A percentile compares a stretch with the other conserved stretches of the same genome.
These are phyloP conservation scores for Tortrix viridana DNA, from an alignment of 2,888 invertebrate genomes.

Conservation along the genomic window DNA sequence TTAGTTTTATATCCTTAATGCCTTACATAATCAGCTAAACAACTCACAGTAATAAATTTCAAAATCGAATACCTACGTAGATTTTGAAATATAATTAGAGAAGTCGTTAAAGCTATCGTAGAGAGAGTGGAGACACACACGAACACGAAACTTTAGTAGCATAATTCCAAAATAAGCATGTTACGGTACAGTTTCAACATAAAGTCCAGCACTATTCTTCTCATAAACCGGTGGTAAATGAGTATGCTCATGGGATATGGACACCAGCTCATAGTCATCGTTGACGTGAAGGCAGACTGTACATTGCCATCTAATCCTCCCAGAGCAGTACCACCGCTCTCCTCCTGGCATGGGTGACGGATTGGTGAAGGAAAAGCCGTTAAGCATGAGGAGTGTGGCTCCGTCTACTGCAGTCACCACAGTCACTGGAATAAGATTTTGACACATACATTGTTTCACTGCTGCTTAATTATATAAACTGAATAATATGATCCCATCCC, in stretches of 20 bases:
- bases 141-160: too few species aligned
- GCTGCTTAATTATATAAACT: not conserved
- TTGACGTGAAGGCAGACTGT: conserved; percentile 75
- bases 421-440: conserved; percentile 62
- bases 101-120: too few species aligned
- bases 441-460: conserved; percentile 1
- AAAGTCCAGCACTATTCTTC: conserved; percentile 67
- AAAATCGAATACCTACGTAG: too few species aligned
- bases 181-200: conserved; percentile 51
- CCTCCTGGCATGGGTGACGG: conserved; percentile 74
- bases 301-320: conserved; percentile 66
- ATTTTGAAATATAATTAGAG: too few species aligned
- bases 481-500: not conserved
- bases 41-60: too few species aligned
- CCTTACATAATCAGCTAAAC: too few species aligned
- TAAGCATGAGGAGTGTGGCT: conserved; percentile 73
- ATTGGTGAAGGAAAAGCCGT: conserved; percentile 73
- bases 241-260: conserved; percentile 68
- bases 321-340: conserved; percentile 77
- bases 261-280: conserved; percentile 76
- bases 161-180: not conserved
- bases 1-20: too few species aligned
- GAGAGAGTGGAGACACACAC: too few species aligned
- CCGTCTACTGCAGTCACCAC: conserved; percentile 77
- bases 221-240: conserved; percentile 70